Evolutionary conservation across 1,140 invertebrate species (phyloP), one percentile per base, ranked within the genome.

Genomic region (Drosophila subpulchrella): DNA sequence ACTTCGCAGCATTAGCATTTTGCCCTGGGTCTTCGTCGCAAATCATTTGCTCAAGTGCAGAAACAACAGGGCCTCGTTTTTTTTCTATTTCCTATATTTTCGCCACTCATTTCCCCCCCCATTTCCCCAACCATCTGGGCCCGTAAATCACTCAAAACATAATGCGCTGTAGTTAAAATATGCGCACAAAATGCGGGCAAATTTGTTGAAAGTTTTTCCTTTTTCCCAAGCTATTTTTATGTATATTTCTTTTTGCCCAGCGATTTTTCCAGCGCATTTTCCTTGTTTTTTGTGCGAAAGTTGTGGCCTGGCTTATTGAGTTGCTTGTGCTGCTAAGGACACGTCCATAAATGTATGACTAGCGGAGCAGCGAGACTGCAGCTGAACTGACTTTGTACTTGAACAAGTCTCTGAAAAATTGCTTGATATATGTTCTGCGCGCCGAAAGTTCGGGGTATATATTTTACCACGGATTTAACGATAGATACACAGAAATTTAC

Each of bases 111-210:
- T 15, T 17, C n/a, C 34, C 56, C 20, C 32, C 56, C 20, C 32
- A 36, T 46, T 5, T 3, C 39, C 11, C 11, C 32, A 30, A 8
- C 20, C 34, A 12, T 44, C 39, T 27, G 32, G 32, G 59, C 63
- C 77, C 75, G 83, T 85, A 85, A 85, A 85, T 85, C 82, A 85
- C 78, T 85, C 82, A 86, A 71, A 85, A 86, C 83, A 82, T 85
- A 85, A 85, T 85, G 82, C 83, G 44, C 72, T 80, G 81, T 83
- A 76, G 78, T 83, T 84, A 83, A 83, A 83, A 83, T 85, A 85
- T 83, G 76, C 81, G 81, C 81, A 66, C 63, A 80, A 84, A 84
- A 72, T 76, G 76, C 70, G 46, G 60, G 44, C 20, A 71, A 82
- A 75, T 82, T 81, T 78, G 75, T 59, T 77, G 60, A 65, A 76